Percentiles rank a stretch among this genome's conserved stretches.
Conservation (phyloP, 2,888 invertebrate species). For the Drosophila yooni region DNA sequence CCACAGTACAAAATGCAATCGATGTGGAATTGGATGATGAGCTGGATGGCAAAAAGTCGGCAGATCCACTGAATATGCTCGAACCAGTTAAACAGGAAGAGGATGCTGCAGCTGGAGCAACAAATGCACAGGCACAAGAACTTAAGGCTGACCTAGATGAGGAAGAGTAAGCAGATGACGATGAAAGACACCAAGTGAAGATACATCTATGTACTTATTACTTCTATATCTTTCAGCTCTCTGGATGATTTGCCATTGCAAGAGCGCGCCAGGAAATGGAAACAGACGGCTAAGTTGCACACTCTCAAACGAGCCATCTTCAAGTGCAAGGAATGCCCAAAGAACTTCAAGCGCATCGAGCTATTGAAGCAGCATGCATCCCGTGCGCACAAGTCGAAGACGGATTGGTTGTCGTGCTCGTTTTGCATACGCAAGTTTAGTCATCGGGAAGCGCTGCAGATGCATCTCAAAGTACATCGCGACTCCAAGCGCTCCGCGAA, state of each 20-base stretch:
- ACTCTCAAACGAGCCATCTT: conserved; percentile 50
- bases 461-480: conserved; percentile 80
- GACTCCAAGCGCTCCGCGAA: conserved; percentile 76
- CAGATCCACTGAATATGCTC: conserved; percentile 62
- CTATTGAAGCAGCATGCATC: conserved; percentile 77
- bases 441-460: conserved; percentile 72
- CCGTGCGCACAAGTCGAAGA: conserved; percentile 66
- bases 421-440: conserved; percentile 74
- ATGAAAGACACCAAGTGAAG: neutral
- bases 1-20: conserved; percentile 33
- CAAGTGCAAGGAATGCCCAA: conserved; percentile 76
- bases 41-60: conserved; percentile 43
- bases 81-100: conserved; percentile 57
- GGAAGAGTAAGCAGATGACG: conserved; percentile 50
- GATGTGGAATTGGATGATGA: conserved; percentile 30
- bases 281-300: conserved; percentile 19
- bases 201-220: neutral
- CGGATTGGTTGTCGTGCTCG: conserved; percentile 75
- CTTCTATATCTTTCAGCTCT: conserved; percentile 39
- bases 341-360: conserved; percentile 77
- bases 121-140: conserved; percentile 15
- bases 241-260: conserved; percentile 61
- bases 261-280: conserved; percentile 57
- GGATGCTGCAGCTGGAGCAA: conserved; percentile 6
- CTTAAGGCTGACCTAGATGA: conserved; percentile 46